Base-by-base conservation (phyloP, 2,113 vertebrate species). In the Excalfactoria chinensis region DNA sequence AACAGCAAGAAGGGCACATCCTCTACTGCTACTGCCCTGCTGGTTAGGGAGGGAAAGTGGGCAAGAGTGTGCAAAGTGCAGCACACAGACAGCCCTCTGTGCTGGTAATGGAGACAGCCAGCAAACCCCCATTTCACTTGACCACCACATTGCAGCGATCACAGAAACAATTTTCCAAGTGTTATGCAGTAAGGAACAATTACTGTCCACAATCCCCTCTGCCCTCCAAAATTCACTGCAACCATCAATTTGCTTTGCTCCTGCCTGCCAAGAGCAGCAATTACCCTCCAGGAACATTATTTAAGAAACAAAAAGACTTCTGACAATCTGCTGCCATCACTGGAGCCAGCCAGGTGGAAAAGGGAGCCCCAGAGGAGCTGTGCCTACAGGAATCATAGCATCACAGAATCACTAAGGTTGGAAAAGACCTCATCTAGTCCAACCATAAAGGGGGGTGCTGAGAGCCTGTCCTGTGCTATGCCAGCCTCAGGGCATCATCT, bases 21-120 rank as follows among this genome's bases (percentile, higher is more conserved):
- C 59, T 23, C 53, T 30, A 12, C 0, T 1, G 30, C 20, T 37
- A 55, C 70, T 8, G n/a, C 25, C 2, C 37, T 53, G 43, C 34
- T 19, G 15, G n/a, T 2, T n/a, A 26, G 1, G 12, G 30, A 58
- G 28, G 15, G n/a, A 41, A 37, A 53, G 62, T 2, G 32, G 51
- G 11, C 64, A 11, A 28, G 13, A 16, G 34, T 40, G 43, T 22
- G 21, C 49, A 48, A 30, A 84, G 23, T 9, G 1, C 74, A 66
- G 40, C 0, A 0, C 14, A 21, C 11, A 0, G 0, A 48, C 23
- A 21, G 16, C n/a, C 68, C 58, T 48, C 44, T 28, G 23, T 12
- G 44, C 8, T 1, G 5, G 6, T 20, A 67, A 66, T 1, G 71
- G 32, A 79, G 44, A 41, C 22, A 13, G 63, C 0, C 0, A 58